Evolutionary conservation across 2,113 vertebrate genomes (phyloP), one percentile per base, ranked within the genome.

Genomic region (Dromas ardeola): DNA sequence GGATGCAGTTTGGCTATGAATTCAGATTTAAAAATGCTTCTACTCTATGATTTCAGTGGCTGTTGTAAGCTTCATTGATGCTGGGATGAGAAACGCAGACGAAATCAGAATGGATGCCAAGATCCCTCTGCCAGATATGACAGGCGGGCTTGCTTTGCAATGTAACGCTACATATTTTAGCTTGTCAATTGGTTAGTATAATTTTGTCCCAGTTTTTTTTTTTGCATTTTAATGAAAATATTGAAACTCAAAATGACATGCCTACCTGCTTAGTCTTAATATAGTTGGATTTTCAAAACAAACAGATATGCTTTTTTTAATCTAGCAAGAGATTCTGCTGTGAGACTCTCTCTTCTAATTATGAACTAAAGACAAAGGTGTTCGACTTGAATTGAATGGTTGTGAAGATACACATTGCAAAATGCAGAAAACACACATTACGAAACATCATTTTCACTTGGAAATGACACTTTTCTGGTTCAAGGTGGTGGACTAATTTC

Each of bases 131-230:
- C 82, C 86, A 95, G 78, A 94, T 94, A 90, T 58, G 94, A 94
- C 87, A 93, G 71, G 61, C 23, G 3, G 52, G 34, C 55, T 94
- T 87, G 67, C 30, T 95, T 93, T 94, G 73, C 85, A 87, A 61
- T 92, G 61, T 92, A 95, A 78, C 19, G 0, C 77, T 95, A 91
- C 73, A 82, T 92, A 93, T 97, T 96, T 97, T 90, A 97, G 56
- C 56, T 81, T 94, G 82, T 92, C 82, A 78, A 21, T 95, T 95
- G 34, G 18, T 62, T 92, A 89, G n/a, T 49, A 7, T 19, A 55
- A 85, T 59, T 95, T 96, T 82, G 47, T 82, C 32, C 43, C 26
- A 52, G 42, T 40, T 93, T 30, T 82, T 38, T 36, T 52, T 15
- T 38, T 50, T 18, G 12, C 61, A 92, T 86, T 87, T 89, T 88